Percentiles rank a stretch among this genome's conserved stretches.
Conservation (phyloP, 2,888 invertebrate genomes). For the Chorisops tibialis region DNA sequence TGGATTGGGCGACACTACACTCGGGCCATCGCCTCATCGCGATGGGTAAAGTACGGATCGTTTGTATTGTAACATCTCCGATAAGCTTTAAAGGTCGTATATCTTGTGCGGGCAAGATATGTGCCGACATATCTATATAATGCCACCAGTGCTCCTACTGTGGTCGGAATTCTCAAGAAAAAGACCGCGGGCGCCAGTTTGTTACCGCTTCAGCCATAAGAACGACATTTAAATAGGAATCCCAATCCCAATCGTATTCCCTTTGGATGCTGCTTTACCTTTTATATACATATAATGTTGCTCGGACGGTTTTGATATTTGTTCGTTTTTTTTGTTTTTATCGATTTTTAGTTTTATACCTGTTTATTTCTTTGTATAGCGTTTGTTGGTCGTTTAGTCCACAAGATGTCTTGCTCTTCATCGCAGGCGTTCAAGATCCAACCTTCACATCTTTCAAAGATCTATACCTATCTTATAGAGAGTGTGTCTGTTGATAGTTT, state of each 20-base stretch:
- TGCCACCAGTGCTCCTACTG: conserved; percentile 21
- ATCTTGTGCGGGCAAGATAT: conserved; percentile 2
- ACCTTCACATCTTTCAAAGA: too few species aligned
- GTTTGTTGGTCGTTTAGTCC: too few species aligned
- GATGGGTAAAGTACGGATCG: too few species aligned
- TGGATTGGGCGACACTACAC: too few species aligned
- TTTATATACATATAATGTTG: background rate
- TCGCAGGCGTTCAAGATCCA: too few species aligned
- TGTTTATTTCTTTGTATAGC: too few species aligned
- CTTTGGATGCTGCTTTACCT: background rate
- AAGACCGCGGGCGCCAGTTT: conserved; percentile 30
- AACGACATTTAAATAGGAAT: conserved; percentile 31
- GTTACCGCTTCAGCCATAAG: conserved; percentile 18
- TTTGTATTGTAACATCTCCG: background rate
- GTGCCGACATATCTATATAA: background rate
- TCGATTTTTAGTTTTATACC: too few species aligned
- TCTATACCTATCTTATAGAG: too few species aligned
- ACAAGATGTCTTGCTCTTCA: too few species aligned
- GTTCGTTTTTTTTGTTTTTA: background rate
- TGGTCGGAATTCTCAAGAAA: conserved; percentile 27
- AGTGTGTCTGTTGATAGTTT: too few species aligned
- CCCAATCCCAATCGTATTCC: conserved; percentile 14
- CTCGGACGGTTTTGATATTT: background rate
- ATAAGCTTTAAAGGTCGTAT: conserved; percentile 22
- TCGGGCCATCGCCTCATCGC: too few species aligned